Conservation (phyloP, 2,888 invertebrate species). For the Folsomia candida region DNA sequence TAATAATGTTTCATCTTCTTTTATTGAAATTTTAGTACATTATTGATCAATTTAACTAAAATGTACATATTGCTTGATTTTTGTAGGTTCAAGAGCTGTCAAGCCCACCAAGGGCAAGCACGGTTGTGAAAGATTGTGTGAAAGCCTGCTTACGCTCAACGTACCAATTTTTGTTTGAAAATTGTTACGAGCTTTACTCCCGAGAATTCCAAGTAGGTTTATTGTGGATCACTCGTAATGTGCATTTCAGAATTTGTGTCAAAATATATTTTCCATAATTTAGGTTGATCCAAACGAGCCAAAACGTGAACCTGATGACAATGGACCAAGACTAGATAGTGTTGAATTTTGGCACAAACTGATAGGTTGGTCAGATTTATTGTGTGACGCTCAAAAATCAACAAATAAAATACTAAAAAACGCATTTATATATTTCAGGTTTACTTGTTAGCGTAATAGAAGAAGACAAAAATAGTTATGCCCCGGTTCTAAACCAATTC, state of each 20-base stretch:
- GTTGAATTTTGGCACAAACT: constrained; percentile 90
- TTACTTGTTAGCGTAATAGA: constrained; percentile 97
- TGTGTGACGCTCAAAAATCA: too few relatives aligned
- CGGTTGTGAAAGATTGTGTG: constrained; percentile 98
- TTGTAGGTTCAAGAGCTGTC: constrained; percentile 91
- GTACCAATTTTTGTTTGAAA: constrained; percentile 98
- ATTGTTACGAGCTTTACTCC: constrained; percentile 95
- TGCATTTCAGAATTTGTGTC: neutral
- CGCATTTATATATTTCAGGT: too few relatives aligned
- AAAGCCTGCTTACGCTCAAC: constrained; percentile 97
- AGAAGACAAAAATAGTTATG: constrained; percentile 97
- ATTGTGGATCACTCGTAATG: neutral
- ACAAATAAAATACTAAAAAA: too few relatives aligned
- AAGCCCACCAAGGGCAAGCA: constrained; percentile 96
- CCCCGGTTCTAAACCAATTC: constrained; percentile 96
- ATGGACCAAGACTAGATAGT: constrained; percentile 46
- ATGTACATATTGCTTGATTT: constrained; percentile 17
- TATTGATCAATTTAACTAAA: neutral
- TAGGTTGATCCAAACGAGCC: constrained; percentile 85
- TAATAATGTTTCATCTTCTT: too few relatives aligned
- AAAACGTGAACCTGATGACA: constrained; percentile 73
- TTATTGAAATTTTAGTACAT: neutral
- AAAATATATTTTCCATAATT: too few relatives aligned
- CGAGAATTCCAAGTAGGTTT: constrained; percentile 77
- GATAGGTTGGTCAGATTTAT: too few relatives aligned